Conservation (phyloP, 2,797 vertebrate genomes). For the Pangasius larnaudii region DNA sequence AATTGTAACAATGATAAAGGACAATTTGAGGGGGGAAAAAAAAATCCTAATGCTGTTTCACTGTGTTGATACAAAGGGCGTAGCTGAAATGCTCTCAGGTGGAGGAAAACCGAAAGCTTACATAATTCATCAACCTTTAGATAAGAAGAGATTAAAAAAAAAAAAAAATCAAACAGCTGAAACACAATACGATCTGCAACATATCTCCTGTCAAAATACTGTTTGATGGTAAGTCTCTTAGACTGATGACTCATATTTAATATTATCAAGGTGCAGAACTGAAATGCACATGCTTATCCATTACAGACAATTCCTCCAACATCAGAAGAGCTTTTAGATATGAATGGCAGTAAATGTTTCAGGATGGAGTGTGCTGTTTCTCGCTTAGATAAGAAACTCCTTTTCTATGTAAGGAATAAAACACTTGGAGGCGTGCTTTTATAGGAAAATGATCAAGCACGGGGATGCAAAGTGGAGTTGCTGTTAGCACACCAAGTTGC, state of each 20-base stretch:
- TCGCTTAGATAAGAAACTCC: slow-evolving; percentile 35
- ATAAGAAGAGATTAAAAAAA: not conserved
- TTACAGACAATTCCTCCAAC: slow-evolving; percentile 15
- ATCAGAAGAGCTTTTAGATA: slow-evolving; percentile 25
- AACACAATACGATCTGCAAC: not conserved
- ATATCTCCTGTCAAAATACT: not conserved
- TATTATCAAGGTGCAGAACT: slow-evolving; percentile 44
- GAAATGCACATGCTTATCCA: slow-evolving; percentile 38
- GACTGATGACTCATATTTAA: slow-evolving; percentile 21
- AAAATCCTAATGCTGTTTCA: not conserved
- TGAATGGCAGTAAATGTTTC: slow-evolving; percentile 31
- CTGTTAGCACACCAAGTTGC: not conserved
- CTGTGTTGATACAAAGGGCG: slow-evolving; percentile 39
- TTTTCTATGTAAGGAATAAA: not conserved
- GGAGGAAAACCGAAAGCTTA: not conserved
- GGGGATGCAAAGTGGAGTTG: not conserved
- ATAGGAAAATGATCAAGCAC: not conserved
- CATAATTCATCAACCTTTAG: not conserved
- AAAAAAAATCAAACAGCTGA: slow-evolving; percentile 8
- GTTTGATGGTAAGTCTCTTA: not conserved
- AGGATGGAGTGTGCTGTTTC: slow-evolving; percentile 25
- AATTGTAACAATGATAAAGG: slow-evolving; percentile 1
- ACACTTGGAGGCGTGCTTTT: not conserved
- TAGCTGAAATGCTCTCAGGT: slow-evolving; percentile 27
- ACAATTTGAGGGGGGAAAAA: not conserved